A percentile compares a stretch with the other conserved stretches of the same genome.
These are phyloP conservation scores for Sarcophaga bullata DNA, from an alignment of 1,140 invertebrate species.

Conservation along the genomic window DNA sequence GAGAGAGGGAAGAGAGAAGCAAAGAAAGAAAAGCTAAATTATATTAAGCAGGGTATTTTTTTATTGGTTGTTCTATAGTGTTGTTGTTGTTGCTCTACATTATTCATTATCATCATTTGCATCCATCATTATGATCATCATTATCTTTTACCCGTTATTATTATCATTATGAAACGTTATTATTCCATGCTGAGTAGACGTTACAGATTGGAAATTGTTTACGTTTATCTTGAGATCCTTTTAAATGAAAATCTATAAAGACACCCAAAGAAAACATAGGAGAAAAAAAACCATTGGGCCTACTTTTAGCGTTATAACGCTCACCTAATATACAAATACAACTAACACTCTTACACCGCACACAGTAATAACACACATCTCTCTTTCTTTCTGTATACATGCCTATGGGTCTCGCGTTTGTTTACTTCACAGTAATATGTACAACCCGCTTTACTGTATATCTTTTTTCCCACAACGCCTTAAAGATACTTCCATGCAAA, in stretches of 20 bases:
- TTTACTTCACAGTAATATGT: no score
- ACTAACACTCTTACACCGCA: background rate
- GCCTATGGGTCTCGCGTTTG: no score
- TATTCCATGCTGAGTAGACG: no score
- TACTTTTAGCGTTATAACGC: slow-evolving; percentile 5
- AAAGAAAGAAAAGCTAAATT: background rate
- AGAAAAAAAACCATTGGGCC: background rate
- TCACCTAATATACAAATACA: background rate
- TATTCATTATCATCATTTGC: no score
- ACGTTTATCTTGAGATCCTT: slow-evolving; percentile 11
- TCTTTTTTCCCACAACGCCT: no score
- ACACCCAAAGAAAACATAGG: background rate
- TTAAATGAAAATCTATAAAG: background rate
- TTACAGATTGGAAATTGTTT: background rate
- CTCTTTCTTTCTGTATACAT: no score
- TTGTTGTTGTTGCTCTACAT: background rate
- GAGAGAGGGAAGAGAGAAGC: background rate
- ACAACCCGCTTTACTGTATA: no score
- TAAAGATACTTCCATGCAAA: no score
- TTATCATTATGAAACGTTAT: no score
- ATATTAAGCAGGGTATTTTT: background rate
- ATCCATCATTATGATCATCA: no score
- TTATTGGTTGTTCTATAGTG: no score
- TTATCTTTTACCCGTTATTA: no score
- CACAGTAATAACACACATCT: background rate